A percentile compares a stretch with the other conserved stretches of the same genome.
These are phyloP conservation scores for Sandelia bainsii DNA, from an alignment of 2,797 vertebrate species.

Conservation along the genomic window DNA sequence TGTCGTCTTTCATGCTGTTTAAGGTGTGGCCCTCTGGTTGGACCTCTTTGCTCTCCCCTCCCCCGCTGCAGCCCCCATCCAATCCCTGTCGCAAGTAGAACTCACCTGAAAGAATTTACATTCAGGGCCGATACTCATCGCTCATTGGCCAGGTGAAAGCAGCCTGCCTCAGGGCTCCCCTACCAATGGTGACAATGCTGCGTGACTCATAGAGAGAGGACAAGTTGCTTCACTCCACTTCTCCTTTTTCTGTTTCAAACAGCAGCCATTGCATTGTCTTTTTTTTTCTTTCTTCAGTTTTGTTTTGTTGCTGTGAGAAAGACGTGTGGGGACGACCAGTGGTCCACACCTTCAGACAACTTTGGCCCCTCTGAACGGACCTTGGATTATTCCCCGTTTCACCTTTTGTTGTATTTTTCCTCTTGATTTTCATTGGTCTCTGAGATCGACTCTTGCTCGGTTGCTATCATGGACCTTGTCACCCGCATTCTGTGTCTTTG, in stretches of 20 bases:
- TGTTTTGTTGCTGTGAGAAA: conserved; percentile 71
- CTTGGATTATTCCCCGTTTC: conserved; percentile 81
- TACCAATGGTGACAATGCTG: conserved; percentile 82
- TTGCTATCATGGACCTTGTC: conserved; percentile 80
- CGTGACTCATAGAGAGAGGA: conserved; percentile 87
- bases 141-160: conserved; percentile 83
- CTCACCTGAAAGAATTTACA: conserved; percentile 89
- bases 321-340: conserved; percentile 58
- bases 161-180: conserved; percentile 72
- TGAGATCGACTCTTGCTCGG: conserved; percentile 69
- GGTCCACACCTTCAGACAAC: conserved; percentile 70
- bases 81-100: conserved; percentile 66
- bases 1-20: conserved; percentile 73
- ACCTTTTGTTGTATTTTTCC: conserved; percentile 55
- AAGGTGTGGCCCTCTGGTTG: conserved; percentile 80
- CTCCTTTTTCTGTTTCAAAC: conserved; percentile 83
- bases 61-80: conserved; percentile 62
- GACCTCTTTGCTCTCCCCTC: conserved; percentile 71
- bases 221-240: conserved; percentile 85
- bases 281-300: conserved; percentile 54
- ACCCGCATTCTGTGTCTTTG: conserved; percentile 76
- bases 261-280: conserved; percentile 78
- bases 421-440: conserved; percentile 65
- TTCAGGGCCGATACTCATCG: conserved; percentile 60
- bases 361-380: conserved; percentile 58